Evolutionary conservation across 2,797 vertebrate species (phyloP).

Genomic region (Sebastes umbrosus): DNA sequence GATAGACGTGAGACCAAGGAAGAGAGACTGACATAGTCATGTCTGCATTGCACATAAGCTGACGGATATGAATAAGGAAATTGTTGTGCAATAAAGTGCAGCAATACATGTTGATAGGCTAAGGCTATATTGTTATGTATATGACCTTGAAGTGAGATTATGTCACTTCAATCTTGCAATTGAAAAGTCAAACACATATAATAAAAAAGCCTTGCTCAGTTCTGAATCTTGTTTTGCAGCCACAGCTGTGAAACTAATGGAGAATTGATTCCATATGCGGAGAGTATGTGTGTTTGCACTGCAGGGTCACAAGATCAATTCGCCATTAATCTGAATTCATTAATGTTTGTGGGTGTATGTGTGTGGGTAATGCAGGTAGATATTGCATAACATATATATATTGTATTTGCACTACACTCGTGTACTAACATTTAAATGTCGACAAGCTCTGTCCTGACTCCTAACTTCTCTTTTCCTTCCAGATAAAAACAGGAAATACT

Average conservation of each 20-base stretch:
- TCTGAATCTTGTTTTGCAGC: neutral
- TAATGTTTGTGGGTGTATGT: neutral
- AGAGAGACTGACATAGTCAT: neutral
- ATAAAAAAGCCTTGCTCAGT: neutral
- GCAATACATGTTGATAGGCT: neutral
- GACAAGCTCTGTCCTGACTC: neutral
- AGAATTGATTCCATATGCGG: neutral
- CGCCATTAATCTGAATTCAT: neutral
- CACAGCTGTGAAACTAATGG: constrained; percentile 10
- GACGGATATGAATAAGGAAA: neutral
- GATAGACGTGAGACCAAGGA: neutral
- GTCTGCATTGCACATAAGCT: neutral
- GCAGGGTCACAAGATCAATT: neutral
- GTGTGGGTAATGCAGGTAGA: neutral
- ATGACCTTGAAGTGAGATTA: neutral
- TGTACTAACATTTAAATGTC: neutral
- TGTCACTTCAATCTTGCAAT: neutral
- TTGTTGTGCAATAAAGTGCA: neutral
- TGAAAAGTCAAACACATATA: neutral
- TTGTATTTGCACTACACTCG: neutral
- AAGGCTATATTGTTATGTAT: neutral
- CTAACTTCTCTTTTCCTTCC: neutral
- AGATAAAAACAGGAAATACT: constrained; percentile 4
- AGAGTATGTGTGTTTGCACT: neutral
- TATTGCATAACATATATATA: neutral